A percentile compares a stretch with the other conserved stretches of the same genome.
These are phyloP conservation scores for Automeris io DNA, from an alignment of 2,888 invertebrate genomes.

Conservation along the genomic window DNA sequence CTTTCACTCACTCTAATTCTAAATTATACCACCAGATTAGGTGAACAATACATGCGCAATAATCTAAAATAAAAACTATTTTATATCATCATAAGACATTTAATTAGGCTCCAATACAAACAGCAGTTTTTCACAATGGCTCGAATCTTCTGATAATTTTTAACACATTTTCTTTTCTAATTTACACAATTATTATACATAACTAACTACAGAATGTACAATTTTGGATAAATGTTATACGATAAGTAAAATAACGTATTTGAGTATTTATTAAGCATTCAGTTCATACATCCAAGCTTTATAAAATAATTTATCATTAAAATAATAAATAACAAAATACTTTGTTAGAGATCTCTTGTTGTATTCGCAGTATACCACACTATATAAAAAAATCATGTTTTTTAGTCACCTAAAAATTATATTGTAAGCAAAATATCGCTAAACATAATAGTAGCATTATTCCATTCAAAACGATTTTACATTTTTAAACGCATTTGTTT, in stretches of 20 bases:
- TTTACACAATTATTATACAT: constrained; percentile 35
- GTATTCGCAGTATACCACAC: constrained; percentile 4
- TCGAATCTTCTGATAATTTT: constrained; percentile 51
- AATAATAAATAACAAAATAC: constrained; percentile 17
- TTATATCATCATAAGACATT: constrained; percentile 69
- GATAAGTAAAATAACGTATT: constrained; percentile 12
- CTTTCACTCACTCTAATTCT: constrained; percentile 56
- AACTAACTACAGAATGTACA: constrained; percentile 24
- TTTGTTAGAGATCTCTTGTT: constrained; percentile 28
- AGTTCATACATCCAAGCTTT: constrained; percentile 3
- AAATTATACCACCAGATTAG: constrained; percentile 61
- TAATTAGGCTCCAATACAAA: constrained; percentile 61
- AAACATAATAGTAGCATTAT: background rate
- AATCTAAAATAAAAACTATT: constrained; percentile 46
- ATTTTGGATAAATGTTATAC: constrained; percentile 23
- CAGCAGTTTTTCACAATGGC: constrained; percentile 49
- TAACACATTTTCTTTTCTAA: constrained; percentile 26
- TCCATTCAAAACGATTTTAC: constrained; percentile 1
- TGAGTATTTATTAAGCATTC: constrained; percentile 8
- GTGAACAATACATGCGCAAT: constrained; percentile 39
- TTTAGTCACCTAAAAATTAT: no score
- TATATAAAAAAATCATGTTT: constrained; percentile 2
- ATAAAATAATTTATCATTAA: constrained; percentile 16
- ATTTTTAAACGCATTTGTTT: no score
- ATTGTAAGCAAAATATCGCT: no score